Evolutionary conservation across 2,113 vertebrate genomes (phyloP).

Genomic region (Ifrita kowaldi): DNA sequence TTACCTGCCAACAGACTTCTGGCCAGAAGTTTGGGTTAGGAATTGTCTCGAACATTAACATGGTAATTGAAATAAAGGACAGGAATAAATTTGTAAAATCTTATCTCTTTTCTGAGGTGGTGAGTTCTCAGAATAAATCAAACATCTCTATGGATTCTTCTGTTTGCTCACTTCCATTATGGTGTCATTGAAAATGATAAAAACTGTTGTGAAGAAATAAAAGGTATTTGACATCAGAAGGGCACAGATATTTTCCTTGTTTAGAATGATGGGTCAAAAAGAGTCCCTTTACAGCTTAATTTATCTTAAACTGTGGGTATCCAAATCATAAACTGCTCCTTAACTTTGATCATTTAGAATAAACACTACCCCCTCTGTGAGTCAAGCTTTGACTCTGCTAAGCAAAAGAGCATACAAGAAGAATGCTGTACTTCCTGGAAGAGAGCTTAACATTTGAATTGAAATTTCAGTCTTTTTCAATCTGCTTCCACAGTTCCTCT

Average conservation of each 20-base stretch:
- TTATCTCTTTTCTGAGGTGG: neutral
- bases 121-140: neutral
- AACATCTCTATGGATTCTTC: neutral
- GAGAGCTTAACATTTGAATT: neutral
- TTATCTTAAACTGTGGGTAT: neutral
- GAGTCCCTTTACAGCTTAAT: neutral
- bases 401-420: neutral
- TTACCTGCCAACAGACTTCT: neutral
- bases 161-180: neutral
- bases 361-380: neutral
- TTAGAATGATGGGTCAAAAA: neutral
- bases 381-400: neutral
- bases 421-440: neutral
- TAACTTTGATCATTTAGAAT: neutral
- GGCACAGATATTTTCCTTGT: neutral
- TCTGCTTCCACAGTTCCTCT: neutral
- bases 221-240: neutral
- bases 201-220: neutral
- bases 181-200: neutral
- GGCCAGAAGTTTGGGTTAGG: neutral
- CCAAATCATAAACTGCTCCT: neutral
- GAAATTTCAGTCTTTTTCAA: neutral
- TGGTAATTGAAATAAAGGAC: conserved; percentile 3
- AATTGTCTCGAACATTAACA: neutral
- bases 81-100: neutral